Conservation (phyloP, 1,140 invertebrate genomes). For the Dreissena rostriformis region DNA sequence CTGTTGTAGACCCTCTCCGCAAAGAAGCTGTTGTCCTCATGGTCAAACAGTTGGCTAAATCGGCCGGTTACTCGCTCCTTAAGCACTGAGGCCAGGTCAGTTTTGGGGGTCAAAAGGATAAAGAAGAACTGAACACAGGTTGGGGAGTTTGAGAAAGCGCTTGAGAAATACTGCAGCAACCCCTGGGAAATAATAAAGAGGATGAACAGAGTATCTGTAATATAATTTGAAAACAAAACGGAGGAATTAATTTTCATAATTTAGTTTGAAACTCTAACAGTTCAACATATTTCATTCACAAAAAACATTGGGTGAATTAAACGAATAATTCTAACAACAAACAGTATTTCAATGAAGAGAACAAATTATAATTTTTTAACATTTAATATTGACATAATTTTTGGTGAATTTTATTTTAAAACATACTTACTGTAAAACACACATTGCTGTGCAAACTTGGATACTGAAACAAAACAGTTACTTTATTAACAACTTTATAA, state of each 20-base stretch:
- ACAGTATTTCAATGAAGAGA: no score
- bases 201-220: no score
- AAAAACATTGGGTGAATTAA: no score
- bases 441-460: conserved; percentile 52
- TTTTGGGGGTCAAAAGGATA: not conserved
- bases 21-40: conserved; percentile 64
- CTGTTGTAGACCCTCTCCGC: conserved; percentile 55
- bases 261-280: no score
- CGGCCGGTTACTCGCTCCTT: not conserved
- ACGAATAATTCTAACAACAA: no score
- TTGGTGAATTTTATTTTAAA: not conserved
- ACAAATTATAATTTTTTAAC: no score
- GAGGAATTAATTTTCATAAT: no score
- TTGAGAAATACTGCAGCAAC: conserved; percentile 27
- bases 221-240: no score
- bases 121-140: conserved; percentile 22
- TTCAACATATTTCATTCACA: no score
- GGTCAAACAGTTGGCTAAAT: conserved; percentile 60
- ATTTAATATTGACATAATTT: no score
- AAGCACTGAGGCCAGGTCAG: conserved; percentile 3
- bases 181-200: conserved; percentile 9
- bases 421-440: conserved; percentile 45
- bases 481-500: no score
- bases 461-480: conserved; percentile 37
- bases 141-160: not conserved